Percentiles rank a stretch among this genome's conserved stretches.
phyloP scores from a whole-genome alignment of 2,113 vertebrate species.

The Malurus elegans region DNA sequence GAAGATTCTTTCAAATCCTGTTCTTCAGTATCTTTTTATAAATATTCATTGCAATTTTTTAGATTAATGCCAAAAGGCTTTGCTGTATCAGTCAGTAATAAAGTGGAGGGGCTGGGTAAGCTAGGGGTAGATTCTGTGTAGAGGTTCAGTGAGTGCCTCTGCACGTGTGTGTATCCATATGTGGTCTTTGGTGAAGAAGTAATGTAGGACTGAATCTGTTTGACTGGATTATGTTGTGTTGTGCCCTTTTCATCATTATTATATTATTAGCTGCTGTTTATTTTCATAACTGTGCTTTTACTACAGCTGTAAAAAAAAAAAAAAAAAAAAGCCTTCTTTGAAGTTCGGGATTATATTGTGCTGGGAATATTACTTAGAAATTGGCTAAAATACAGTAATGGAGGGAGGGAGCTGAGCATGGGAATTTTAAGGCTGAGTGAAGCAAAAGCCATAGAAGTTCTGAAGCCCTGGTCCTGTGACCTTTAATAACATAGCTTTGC shows the following conservation, averaged over 20 bases:
- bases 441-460: background rate
- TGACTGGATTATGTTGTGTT: background rate
- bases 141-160: background rate
- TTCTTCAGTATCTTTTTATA: background rate
- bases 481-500: background rate
- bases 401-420: background rate
- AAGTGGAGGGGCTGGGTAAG: background rate
- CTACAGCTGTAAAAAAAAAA: background rate
- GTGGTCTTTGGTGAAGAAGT: background rate
- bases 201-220: background rate
- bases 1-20: background rate
- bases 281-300: slow-evolving; percentile 39
- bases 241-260: background rate
- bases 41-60: background rate
- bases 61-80: background rate
- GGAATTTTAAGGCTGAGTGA: background rate
- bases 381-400: background rate
- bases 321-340: background rate
- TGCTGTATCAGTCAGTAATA: background rate
- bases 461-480: background rate
- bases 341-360: slow-evolving; percentile 8
- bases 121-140: background rate
- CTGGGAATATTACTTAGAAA: background rate
- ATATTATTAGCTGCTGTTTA: slow-evolving; percentile 10
- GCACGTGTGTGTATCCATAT: background rate